phyloP scores from a whole-genome alignment of 2,888 invertebrate species.

The Microctonus hyperodae region DNA sequence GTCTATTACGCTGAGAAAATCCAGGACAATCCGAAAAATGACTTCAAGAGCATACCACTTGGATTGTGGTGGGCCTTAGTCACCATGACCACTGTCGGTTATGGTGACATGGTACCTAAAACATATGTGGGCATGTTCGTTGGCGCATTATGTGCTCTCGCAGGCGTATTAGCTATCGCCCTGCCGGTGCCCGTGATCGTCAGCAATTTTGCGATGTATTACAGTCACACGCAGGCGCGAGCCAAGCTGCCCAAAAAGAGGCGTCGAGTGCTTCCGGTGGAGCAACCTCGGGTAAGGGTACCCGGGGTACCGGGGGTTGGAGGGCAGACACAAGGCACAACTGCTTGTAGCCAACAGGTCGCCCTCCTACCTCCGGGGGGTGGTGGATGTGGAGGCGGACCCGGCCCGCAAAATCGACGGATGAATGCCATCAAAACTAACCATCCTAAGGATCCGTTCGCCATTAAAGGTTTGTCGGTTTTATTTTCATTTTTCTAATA shows the following conservation, averaged over 20 bases:
- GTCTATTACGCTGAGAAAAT: conserved; percentile 98
- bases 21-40: conserved; percentile 93
- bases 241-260: conserved; percentile 99
- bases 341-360: conserved; percentile 46
- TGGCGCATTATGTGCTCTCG: conserved; percentile 95
- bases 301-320: conserved; percentile 64
- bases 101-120: conserved; percentile 98
- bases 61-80: conserved; percentile 99
- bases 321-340: conserved; percentile 47
- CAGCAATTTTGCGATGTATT: conserved; percentile 98
- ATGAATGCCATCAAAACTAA: conserved; percentile 90
- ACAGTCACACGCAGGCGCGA: conserved; percentile 93
- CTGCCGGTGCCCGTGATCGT: conserved; percentile 99
- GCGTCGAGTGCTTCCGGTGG: conserved; percentile 94
- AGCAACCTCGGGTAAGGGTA: conserved; percentile 71
- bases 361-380: conserved; percentile 43
- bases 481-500: too few relatives aligned
- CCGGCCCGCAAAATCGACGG: conserved; percentile 72
- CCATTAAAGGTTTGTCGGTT: conserved; percentile 62
- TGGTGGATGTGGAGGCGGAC: conserved; percentile 62
- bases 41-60: conserved; percentile 97
- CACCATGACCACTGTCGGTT: conserved; percentile 98
- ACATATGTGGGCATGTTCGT: conserved; percentile 99
- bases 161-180: conserved; percentile 98
- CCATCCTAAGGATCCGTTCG: conserved; percentile 82